Evolutionary conservation across 2,888 invertebrate species (phyloP), one percentile per base, ranked within the genome.

Genomic region (Tenthredo notha): DNA sequence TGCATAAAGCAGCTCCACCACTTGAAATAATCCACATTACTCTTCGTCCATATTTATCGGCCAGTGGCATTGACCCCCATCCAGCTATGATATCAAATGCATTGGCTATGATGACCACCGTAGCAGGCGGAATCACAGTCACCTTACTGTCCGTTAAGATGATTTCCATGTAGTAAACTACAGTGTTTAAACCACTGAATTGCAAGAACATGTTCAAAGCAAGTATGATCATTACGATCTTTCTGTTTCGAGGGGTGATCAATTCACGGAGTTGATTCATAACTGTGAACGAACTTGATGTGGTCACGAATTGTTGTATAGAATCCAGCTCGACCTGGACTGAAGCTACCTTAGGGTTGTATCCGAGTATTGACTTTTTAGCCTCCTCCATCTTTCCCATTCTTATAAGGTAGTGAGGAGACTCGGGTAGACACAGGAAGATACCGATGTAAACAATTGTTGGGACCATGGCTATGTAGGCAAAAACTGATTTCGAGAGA

Each of bases 161-260:
- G n/a, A 89, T 89, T 83, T 93, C 92, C 91, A 92, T 91, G 87
- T 92, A 92, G 65, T 90, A 91, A 4, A 90, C 47, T 4, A 92
- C 85, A 3, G 89, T 1, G 77, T 65, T 61, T 1, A 89, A 78
- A 12, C 91, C 92, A 75, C 90, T 89, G 7, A 91, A 84, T 85
- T 91, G 90, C 84, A 89, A 88, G 67, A 91, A 90, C n/a, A 88
- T 83, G 85, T 88, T 89, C 15, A 91, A 78, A 6, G 88, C 5
- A 7, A 87, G 84, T 37, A 90, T 85, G 0, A 90, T 85, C 0
- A 87, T 1, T 1, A 91, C 85, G 25, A 89, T 84, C 9, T 86
- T 88, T n/a, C 87, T 86, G 74, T 88, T 88, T 25, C 85, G 74
- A 18, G 86, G 88, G 1, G 47, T 61, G 25, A 40, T 86, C 67